A percentile compares a stretch with the other conserved stretches of the same genome.
Conservation (phyloP, 35 echinoderm and acorn worm species). For the Apostichopus japonicus region DNA sequence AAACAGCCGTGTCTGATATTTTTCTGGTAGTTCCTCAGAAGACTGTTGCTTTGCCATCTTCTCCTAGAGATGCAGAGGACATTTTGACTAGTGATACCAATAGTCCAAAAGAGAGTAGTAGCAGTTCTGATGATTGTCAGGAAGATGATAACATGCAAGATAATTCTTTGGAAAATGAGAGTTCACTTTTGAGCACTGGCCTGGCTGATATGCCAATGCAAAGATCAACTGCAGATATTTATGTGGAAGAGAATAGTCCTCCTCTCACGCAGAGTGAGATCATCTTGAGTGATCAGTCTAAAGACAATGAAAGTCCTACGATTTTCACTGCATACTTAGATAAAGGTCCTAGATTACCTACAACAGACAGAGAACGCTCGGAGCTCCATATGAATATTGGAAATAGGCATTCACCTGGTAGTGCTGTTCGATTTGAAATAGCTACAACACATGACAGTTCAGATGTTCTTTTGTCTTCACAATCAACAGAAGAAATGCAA, state of each 20-base stretch:
- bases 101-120: slow-evolving; percentile 22
- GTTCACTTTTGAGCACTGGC: not conserved
- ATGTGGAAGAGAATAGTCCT: not conserved
- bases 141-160: slow-evolving; percentile 6
- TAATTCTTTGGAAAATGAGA: not conserved
- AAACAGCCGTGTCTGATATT: slow-evolving; percentile 31
- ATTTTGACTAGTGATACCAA: slow-evolving; percentile 27
- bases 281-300: not conserved
- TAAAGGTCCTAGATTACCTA: not conserved
- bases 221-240: slow-evolving; percentile 41
- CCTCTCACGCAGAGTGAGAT: not conserved
- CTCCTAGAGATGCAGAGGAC: slow-evolving; percentile 1
- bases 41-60: slow-evolving; percentile 19
- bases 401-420: not conserved
- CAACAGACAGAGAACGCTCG: not conserved
- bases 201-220: not conserved
- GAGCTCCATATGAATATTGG: slow-evolving; percentile 38
- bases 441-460: not conserved
- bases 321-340: slow-evolving; percentile 33
- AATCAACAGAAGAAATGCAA: slow-evolving; percentile 34
- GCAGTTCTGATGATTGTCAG: slow-evolving; percentile 25
- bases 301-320: not conserved
- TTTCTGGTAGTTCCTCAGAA: slow-evolving; percentile 38
- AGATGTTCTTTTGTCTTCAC: slow-evolving; percentile 12
- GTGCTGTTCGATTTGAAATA: slow-evolving; percentile 6